A percentile compares a stretch with the other conserved stretches of the same genome.
Conservation (phyloP, 2,113 vertebrate species). For the Raja brachyura region DNA sequence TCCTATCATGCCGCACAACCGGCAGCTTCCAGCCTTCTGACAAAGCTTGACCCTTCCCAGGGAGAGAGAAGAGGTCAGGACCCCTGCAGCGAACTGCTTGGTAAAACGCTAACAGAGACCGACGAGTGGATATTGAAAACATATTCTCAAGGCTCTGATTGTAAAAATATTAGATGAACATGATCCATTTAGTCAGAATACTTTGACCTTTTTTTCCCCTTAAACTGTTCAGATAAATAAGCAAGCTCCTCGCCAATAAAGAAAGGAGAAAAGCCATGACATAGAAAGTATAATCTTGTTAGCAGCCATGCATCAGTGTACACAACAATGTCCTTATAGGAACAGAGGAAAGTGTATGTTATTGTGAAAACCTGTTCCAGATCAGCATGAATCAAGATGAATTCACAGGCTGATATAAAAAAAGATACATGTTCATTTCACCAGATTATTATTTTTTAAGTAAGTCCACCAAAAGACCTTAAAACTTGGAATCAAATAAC, state of each 20-base stretch:
- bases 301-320: neutral
- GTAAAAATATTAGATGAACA: conserved; percentile 62
- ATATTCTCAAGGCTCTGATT: conserved; percentile 72
- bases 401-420: neutral
- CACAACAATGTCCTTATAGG: neutral
- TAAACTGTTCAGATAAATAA: conserved; percentile 37
- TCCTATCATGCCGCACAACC: conserved; percentile 44
- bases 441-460: neutral
- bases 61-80: conserved; percentile 73
- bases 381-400: neutral
- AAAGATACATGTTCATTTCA: neutral
- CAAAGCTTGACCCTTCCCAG: conserved; percentile 62
- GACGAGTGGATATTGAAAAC: conserved; percentile 87
- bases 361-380: neutral
- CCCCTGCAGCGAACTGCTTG: conserved; percentile 68
- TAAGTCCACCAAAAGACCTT: neutral
- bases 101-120: conserved; percentile 71
- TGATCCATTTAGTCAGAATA: conserved; percentile 52
- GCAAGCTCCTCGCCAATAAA: neutral
- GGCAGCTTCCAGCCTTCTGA: conserved; percentile 54
- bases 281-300: conserved; percentile 1
- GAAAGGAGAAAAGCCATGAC: neutral
- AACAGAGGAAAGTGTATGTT: neutral
- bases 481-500: neutral
- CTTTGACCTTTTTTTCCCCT: conserved; percentile 56